Evolutionary conservation across 1,140 invertebrate genomes (phyloP).

Genomic region (Artemia franciscana): DNA sequence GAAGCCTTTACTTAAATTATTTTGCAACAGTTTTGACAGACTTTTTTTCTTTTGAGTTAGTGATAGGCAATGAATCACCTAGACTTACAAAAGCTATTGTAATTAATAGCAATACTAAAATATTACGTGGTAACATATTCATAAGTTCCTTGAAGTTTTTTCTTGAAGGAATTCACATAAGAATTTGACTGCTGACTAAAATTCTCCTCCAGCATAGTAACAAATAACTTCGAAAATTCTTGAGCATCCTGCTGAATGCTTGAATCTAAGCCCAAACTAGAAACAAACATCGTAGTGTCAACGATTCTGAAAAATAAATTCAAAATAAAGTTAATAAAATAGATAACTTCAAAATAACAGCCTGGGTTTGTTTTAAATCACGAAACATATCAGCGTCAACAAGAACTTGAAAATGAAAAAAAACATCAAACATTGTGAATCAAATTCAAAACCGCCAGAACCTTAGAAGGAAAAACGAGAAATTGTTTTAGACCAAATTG

Average conservation of each 20-base stretch:
- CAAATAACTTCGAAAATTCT: conserved; percentile 43
- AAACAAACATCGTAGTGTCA: conserved; percentile 35
- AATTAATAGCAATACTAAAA: too few species aligned
- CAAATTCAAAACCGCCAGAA: background rate
- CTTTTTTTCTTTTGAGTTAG: too few species aligned
- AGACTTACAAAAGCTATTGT: too few species aligned
- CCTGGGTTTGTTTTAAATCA: conserved; percentile 3
- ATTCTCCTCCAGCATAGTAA: conserved; percentile 32
- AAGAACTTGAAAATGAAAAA: background rate
- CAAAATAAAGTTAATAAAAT: background rate
- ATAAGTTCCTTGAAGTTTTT: conserved; percentile 36
- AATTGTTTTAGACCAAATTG: background rate
- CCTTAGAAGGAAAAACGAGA: background rate
- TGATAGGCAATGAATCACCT: too few species aligned
- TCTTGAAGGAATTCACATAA: conserved; percentile 25
- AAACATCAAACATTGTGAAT: background rate
- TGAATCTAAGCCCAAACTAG: conserved; percentile 35
- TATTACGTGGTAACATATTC: conserved; percentile 35
- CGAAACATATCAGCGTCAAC: background rate
- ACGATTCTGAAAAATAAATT: conserved; percentile 21
- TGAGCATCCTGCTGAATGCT: conserved; percentile 41
- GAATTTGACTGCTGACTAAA: conserved; percentile 23
- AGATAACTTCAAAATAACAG: conserved; percentile 5
- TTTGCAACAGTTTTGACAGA: too few species aligned
- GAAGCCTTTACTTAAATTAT: too few species aligned